phyloP scores from a whole-genome alignment of 2,888 invertebrate genomes.

The Cheilosia variabilis region DNA sequence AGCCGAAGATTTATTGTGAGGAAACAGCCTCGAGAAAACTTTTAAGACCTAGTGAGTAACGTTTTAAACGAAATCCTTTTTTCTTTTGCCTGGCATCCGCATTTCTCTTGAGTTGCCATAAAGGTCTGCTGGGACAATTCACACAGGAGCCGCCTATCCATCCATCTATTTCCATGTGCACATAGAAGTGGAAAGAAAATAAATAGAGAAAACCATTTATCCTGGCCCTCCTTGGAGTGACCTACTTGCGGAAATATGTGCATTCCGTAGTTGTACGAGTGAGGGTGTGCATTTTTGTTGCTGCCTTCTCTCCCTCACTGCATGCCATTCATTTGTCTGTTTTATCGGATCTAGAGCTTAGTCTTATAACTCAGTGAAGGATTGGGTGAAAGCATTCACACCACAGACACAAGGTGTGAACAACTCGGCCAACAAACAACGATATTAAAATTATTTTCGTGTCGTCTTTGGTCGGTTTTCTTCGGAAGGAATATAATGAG shows the following conservation, averaged over 20 bases:
- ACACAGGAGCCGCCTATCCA: neutral
- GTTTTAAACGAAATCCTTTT: neutral
- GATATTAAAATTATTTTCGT: too few relatives aligned
- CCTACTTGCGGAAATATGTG: neutral
- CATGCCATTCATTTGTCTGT: slow-evolving; percentile 15
- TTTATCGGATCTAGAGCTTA: slow-evolving; percentile 42
- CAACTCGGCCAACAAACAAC: too few relatives aligned
- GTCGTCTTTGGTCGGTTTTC: too few relatives aligned
- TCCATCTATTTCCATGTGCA: neutral
- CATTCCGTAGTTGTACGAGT: neutral
- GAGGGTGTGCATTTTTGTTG: too few relatives aligned
- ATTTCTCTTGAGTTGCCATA: too few relatives aligned
- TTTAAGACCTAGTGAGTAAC: too few relatives aligned
- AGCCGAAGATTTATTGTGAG: too few relatives aligned
- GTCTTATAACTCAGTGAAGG: slow-evolving; percentile 11
- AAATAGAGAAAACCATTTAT: slow-evolving; percentile 1
- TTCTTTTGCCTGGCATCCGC: neutral
- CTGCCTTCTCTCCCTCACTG: neutral
- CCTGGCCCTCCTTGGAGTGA: neutral
- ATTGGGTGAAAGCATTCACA: neutral
- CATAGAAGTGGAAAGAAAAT: neutral
- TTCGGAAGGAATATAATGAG: too few relatives aligned
- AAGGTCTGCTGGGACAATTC: neutral
- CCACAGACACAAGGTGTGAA: too few relatives aligned
- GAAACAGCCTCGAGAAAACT: too few relatives aligned